Conservation (phyloP, 1,140 invertebrate genomes). For the Rhopalosiphum maidis region DNA sequence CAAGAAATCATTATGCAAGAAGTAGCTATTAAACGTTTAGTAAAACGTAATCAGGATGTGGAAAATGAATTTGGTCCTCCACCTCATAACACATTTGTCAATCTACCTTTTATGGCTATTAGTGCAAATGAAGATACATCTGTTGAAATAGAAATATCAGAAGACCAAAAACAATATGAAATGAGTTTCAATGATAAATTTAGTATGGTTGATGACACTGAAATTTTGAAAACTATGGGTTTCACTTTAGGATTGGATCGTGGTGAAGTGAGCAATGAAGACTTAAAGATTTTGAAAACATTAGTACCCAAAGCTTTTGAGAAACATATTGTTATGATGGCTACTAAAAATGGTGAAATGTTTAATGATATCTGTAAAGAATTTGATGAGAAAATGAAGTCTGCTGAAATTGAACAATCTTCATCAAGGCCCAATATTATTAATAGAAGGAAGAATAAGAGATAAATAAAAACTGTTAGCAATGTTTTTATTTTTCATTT, state of each 20-base stretch:
- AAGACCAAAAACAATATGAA: slow-evolving; percentile 48
- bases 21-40: slow-evolving; percentile 48
- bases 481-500: background rate
- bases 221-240: slow-evolving; percentile 45
- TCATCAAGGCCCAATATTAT: slow-evolving; percentile 44
- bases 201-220: slow-evolving; percentile 38
- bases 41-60: slow-evolving; percentile 31
- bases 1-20: slow-evolving; percentile 90
- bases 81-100: slow-evolving; percentile 39
- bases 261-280: slow-evolving; percentile 34
- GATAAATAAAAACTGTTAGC: background rate
- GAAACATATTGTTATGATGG: slow-evolving; percentile 54
- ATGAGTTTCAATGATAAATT: slow-evolving; percentile 51
- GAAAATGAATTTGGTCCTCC: slow-evolving; percentile 53
- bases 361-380: slow-evolving; percentile 55
- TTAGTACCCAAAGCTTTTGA: slow-evolving; percentile 53
- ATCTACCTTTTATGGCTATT: slow-evolving; percentile 49
- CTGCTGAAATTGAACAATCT: slow-evolving; percentile 47
- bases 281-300: slow-evolving; percentile 44
- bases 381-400: slow-evolving; percentile 48
- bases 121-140: slow-evolving; percentile 41
- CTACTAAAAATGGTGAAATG: slow-evolving; percentile 54
- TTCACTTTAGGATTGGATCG: slow-evolving; percentile 47
- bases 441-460: slow-evolving; percentile 47
- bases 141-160: slow-evolving; percentile 48